These are phyloP conservation scores for Shargacucullia verbasci DNA, from an alignment of 2,888 invertebrate species.

Conservation along the genomic window DNA sequence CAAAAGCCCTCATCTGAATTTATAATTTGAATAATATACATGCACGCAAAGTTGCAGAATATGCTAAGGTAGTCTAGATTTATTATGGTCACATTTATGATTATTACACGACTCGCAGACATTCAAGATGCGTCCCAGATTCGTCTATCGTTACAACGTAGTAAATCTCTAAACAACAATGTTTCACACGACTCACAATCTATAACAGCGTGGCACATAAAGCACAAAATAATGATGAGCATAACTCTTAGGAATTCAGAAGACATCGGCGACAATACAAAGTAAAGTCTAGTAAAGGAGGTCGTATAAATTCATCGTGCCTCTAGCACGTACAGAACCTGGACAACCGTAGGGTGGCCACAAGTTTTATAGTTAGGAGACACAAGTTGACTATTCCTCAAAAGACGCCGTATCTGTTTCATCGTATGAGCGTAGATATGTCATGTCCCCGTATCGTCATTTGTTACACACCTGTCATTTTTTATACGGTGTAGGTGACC, in stretches of 20 bases:
- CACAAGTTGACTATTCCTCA: neutral
- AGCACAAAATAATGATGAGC: constrained; percentile 56
- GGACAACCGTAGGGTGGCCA: constrained; percentile 57
- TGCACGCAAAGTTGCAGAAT: neutral
- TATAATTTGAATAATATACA: constrained; percentile 2
- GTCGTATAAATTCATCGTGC: constrained; percentile 79
- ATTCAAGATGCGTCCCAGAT: constrained; percentile 41
- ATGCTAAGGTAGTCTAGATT: neutral
- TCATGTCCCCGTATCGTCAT: neutral
- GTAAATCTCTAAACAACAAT: constrained; percentile 51
- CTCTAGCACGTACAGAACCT: constrained; percentile 47
- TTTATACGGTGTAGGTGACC: constrained; percentile 1
- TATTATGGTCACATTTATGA: constrained; percentile 3
- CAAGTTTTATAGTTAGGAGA: constrained; percentile 10
- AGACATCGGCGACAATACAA: constrained; percentile 60
- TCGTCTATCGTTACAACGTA: constrained; percentile 18
- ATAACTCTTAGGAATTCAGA: constrained; percentile 50
- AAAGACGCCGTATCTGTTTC: too few species aligned
- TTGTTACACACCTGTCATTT: constrained; percentile 8
- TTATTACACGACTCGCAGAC: constrained; percentile 3
- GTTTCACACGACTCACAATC: constrained; percentile 52
- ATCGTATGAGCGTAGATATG: too few species aligned
- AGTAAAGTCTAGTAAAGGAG: constrained; percentile 69
- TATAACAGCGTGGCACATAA: constrained; percentile 48
- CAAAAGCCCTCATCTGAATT: neutral